Evolutionary conservation across 2,888 invertebrate genomes (phyloP).

Genomic region (Brachynemurus nebulosus): DNA sequence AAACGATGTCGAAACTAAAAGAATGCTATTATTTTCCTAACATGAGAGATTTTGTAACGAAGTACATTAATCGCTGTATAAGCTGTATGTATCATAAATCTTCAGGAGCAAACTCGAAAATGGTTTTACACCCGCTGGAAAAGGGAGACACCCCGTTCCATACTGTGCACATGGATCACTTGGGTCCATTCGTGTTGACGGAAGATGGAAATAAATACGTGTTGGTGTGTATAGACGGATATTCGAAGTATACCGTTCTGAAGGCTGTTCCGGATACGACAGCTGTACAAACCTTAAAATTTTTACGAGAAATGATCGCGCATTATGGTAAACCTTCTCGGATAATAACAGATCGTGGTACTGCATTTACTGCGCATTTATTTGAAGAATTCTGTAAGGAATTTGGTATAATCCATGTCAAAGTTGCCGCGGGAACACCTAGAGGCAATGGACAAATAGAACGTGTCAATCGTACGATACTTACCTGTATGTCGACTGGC

Average conservation of each 20-base stretch:
- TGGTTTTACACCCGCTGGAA: conserved; percentile 13
- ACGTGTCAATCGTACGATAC: conserved; percentile 16
- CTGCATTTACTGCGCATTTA: conserved; percentile 19
- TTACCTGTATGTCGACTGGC: conserved; percentile 16
- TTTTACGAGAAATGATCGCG: conserved; percentile 13
- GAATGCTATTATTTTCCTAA: too few species aligned
- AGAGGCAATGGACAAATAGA: conserved; percentile 19
- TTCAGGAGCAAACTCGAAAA: conserved; percentile 12
- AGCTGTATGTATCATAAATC: conserved; percentile 7
- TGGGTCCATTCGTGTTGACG: conserved; percentile 1
- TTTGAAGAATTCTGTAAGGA: conserved; percentile 18
- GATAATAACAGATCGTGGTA: conserved; percentile 21
- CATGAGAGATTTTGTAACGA: too few species aligned
- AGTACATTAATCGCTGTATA: conserved; percentile 12
- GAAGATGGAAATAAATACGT: background rate
- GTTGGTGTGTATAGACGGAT: background rate
- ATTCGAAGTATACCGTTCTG: background rate
- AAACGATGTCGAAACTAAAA: conserved; percentile 8
- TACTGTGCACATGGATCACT: conserved; percentile 14
- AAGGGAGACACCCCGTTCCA: conserved; percentile 14
- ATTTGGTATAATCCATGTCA: conserved; percentile 18
- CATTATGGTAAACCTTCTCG: conserved; percentile 20
- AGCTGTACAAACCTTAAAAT: background rate
- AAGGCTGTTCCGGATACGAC: background rate
- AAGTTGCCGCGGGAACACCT: conserved; percentile 18